These are phyloP conservation scores for Ormyrus pomaceus DNA, from an alignment of 2,888 invertebrate species.

Conservation along the genomic window DNA sequence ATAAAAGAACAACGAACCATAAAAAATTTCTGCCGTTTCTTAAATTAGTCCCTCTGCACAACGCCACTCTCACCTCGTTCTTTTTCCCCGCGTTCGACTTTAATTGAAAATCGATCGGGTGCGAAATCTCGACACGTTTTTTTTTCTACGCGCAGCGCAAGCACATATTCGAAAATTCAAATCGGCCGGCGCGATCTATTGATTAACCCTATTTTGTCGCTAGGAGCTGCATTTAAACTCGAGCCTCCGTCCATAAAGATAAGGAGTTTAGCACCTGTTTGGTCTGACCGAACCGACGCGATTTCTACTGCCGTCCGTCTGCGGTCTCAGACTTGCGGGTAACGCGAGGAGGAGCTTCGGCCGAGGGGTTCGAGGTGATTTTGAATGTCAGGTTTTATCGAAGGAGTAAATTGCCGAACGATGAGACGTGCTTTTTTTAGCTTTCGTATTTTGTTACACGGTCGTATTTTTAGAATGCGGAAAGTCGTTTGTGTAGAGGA, in stretches of 20 bases:
- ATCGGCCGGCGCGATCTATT: conserved; percentile 7
- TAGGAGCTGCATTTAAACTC: not conserved
- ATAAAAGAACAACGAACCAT: not conserved
- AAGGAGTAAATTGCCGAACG: too few species aligned
- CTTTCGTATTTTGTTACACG: too few species aligned
- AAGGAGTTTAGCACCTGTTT: conserved; percentile 9
- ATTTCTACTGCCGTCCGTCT: conserved; percentile 8
- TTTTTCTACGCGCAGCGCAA: not conserved
- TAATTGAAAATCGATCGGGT: conserved; percentile 43
- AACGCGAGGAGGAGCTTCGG: too few species aligned
- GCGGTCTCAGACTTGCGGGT: too few species aligned
- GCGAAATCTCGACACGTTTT: conserved; percentile 11
- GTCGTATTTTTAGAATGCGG: too few species aligned
- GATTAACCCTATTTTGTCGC: conserved; percentile 31
- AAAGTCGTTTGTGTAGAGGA: too few species aligned
- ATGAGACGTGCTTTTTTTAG: too few species aligned
- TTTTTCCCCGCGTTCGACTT: conserved; percentile 12
- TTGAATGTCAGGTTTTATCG: not conserved
- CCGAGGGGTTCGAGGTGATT: too few species aligned
- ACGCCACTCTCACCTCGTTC: not conserved
- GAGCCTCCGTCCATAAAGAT: conserved; percentile 10
- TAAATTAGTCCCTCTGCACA: not conserved
- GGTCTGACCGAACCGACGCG: conserved; percentile 11
- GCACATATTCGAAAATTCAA: conserved; percentile 15
- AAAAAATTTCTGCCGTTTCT: not conserved